Percentiles rank a stretch among this genome's conserved stretches.
Conservation (phyloP, 2,888 invertebrate genomes). For the Perizoma affinitatum region DNA sequence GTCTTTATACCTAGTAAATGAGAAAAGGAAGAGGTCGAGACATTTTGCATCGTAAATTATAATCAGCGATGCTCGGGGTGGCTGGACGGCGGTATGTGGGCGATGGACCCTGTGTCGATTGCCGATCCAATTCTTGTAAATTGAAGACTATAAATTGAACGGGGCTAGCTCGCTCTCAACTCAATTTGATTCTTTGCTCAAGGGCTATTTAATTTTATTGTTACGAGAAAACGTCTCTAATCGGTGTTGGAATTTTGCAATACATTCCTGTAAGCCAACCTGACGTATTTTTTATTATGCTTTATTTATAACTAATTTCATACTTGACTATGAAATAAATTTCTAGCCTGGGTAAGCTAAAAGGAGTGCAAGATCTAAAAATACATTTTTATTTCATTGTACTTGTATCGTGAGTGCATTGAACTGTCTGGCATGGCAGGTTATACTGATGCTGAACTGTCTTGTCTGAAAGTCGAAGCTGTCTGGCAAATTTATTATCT, state of each 20-base stretch:
- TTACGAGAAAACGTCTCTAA: conserved; percentile 3
- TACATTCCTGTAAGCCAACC: too few species aligned
- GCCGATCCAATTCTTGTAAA: conserved; percentile 35
- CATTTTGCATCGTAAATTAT: conserved; percentile 43
- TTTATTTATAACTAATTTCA: too few species aligned
- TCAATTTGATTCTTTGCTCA: conserved; percentile 16
- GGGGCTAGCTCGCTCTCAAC: conserved; percentile 27
- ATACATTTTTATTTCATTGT: not conserved
- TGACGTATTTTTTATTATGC: too few species aligned
- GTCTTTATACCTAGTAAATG: conserved; percentile 31
- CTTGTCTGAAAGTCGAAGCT: not conserved
- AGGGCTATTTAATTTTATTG: conserved; percentile 20
- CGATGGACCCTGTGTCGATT: conserved; percentile 24
- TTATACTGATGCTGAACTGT: conserved; percentile 3
- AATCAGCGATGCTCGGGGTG: conserved; percentile 41
- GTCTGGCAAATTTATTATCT: conserved; percentile 17
- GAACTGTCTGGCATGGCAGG: conserved; percentile 38
- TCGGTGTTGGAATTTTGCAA: conserved; percentile 2
- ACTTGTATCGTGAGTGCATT: conserved; percentile 26
- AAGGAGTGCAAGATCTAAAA: not conserved
- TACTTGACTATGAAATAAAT: too few species aligned
- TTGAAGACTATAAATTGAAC: conserved; percentile 33
- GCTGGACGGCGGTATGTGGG: conserved; percentile 30
- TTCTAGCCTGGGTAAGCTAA: too few species aligned
- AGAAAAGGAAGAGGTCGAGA: conserved; percentile 35